A percentile compares a stretch with the other conserved stretches of the same genome.
These are phyloP conservation scores for Aphidius gifuensis DNA, from an alignment of 1,140 invertebrate species.

Conservation along the genomic window DNA sequence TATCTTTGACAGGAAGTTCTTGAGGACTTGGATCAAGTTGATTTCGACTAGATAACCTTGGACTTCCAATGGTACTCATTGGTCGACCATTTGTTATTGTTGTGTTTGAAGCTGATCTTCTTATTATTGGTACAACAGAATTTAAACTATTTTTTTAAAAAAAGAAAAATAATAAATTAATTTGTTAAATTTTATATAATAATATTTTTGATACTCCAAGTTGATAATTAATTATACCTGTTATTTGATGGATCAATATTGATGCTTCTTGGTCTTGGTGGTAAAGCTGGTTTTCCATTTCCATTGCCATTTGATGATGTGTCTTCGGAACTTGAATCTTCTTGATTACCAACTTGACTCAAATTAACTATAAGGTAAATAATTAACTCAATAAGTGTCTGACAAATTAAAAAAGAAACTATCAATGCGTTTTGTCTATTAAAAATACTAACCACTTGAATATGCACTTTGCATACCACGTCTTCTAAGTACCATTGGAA, in stretches of 20 bases:
- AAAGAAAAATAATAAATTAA: conserved; percentile 24
- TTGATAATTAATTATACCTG: conserved; percentile 21
- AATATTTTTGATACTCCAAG: neutral
- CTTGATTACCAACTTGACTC: conserved; percentile 63
- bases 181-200: conserved; percentile 11
- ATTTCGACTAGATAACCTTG: conserved; percentile 41
- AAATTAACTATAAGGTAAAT: conserved; percentile 57
- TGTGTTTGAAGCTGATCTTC: conserved; percentile 40
- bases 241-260: conserved; percentile 47
- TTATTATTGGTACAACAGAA: conserved; percentile 36
- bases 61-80: conserved; percentile 26
- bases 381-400: neutral
- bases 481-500: conserved; percentile 58
- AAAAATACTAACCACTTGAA: conserved; percentile 58
- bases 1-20: conserved; percentile 53
- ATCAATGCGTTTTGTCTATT: neutral
- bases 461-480: conserved; percentile 63
- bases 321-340: conserved; percentile 77
- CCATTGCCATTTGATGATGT: conserved; percentile 52
- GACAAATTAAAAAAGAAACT: no score
- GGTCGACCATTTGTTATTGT: conserved; percentile 42
- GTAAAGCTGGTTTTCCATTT: conserved; percentile 59
- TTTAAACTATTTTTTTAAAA: conserved; percentile 31
- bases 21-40: conserved; percentile 52
- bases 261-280: conserved; percentile 59